phyloP scores from a whole-genome alignment of 2,888 invertebrate species.

The Terebella lapidaria region DNA sequence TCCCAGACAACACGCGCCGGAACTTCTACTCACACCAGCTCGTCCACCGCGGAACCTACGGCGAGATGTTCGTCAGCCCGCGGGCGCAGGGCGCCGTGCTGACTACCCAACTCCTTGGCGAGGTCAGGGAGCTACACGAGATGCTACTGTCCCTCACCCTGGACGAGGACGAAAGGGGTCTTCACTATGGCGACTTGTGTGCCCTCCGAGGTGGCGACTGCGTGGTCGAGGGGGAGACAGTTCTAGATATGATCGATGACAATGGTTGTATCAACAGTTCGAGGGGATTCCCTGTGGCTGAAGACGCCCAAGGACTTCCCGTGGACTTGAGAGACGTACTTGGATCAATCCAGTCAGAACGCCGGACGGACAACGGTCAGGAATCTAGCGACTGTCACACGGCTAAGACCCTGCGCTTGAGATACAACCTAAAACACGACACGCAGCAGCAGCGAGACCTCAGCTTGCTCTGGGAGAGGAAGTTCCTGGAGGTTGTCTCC shows the following conservation, averaged over 20 bases:
- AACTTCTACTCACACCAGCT: conserved; percentile 14
- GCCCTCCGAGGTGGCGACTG: conserved; percentile 21
- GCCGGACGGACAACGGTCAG: neutral
- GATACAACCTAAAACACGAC: conserved; percentile 14
- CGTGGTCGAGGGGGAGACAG: conserved; percentile 20
- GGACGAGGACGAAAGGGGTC: conserved; percentile 1
- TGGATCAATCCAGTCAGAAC: neutral
- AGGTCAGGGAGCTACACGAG: neutral
- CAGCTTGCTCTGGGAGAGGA: conserved; percentile 13
- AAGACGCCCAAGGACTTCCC: neutral
- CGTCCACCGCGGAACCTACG: conserved; percentile 8
- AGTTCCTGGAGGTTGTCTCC: conserved; percentile 8
- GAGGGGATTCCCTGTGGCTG: neutral
- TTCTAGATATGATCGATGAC: neutral
- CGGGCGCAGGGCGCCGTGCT: neutral
- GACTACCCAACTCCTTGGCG: neutral
- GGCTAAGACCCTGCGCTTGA: conserved; percentile 7
- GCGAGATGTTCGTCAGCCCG: conserved; percentile 3
- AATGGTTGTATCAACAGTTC: neutral
- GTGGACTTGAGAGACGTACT: neutral
- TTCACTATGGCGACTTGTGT: conserved; percentile 22
- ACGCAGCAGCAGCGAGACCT: neutral
- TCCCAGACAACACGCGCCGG: conserved; percentile 13
- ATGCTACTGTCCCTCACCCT: neutral
- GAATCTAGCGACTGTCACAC: conserved; percentile 1